Evolutionary conservation across 2,113 vertebrate genomes (phyloP), one percentile per base, ranked within the genome.

Genomic region (Tympanuchus pallidicinctus): DNA sequence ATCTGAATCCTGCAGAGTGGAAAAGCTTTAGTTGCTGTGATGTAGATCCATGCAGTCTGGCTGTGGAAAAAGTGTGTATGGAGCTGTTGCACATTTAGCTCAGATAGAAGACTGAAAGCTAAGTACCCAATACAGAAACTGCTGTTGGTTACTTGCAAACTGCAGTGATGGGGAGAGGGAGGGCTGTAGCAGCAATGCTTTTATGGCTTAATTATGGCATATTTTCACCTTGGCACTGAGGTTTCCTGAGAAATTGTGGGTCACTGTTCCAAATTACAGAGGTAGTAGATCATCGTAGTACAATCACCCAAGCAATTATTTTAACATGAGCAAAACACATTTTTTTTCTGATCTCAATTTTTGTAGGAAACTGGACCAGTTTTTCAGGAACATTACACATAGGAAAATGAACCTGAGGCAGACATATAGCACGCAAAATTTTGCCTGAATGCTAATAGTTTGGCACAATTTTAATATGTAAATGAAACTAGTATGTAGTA

Each of bases 401-500:
- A 82, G 38, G 61, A 79, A 81, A 79, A 69, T 63, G n/a, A 34
- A 80, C 82, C 73, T 70, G 86, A 88, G 90, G 82, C 88, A 90
- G 52, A 66, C 59, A 82, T 54, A 42, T 88, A 77, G 70, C 88
- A 76, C 72, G 92, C 69, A 84, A 66, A 76, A 42, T 16, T 65
- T 86, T 93, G 66, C 93, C 90, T 72, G 86, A 86, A 63, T 93
- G 65, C 73, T 91, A 43, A 77, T 72, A 81, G 45, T 92, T 90
- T 82, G 89, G 80, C 95, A 95, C 57, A 30, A 54, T 73, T 86
- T 78, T 90, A 92, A 91, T 93, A 90, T 86, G 63, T 48, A 66
- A 70, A 89, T 90, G 73, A 50, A 82, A 95, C 36, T 59, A 86
- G 36, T 71, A 21, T 86, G 63, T 86, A 90, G 86, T 93, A 82